A percentile compares a stretch with the other conserved stretches of the same genome.
Evolutionary conservation across 2,113 vertebrate species (phyloP).

Genomic region (Lagopus leucura): DNA sequence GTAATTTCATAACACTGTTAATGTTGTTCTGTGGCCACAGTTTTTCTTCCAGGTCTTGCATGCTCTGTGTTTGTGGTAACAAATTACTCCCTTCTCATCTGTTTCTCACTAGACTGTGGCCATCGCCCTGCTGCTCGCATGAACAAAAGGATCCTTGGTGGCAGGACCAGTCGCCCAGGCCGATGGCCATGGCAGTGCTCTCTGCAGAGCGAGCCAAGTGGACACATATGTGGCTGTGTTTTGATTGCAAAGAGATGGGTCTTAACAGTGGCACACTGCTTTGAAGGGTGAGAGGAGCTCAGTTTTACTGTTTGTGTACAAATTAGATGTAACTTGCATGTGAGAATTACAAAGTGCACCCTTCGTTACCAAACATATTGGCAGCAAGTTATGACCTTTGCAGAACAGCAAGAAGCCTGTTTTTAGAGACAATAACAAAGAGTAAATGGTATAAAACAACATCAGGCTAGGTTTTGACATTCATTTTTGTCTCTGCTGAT

Average conservation of each 20-base stretch:
- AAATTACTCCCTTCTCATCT: neutral
- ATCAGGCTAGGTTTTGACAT: neutral
- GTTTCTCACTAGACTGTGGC: conserved; percentile 81
- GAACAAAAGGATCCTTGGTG: conserved; percentile 93
- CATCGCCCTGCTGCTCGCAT: conserved; percentile 85
- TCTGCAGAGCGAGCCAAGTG: conserved; percentile 91
- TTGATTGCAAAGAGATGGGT: conserved; percentile 91
- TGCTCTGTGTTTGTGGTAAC: fast-evolving
- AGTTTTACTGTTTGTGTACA: fast-evolving
- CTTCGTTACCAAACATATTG: fast-evolving
- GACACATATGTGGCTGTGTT: conserved; percentile 95
- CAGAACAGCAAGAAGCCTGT: neutral
- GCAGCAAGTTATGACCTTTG: neutral
- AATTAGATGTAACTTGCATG: neutral
- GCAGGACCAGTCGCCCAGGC: conserved; percentile 89
- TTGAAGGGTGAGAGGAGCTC: conserved; percentile 87
- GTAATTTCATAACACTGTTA: fast-evolving
- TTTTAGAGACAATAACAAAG: neutral
- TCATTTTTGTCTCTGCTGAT: neutral
- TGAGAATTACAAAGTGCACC: neutral
- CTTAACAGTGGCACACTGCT: conserved; percentile 94
- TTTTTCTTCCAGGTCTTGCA: neutral
- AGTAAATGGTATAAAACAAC: neutral
- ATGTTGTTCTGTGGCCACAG: fast-evolving
- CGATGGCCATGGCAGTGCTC: conserved; percentile 98